Evolutionary conservation across 2,888 invertebrate species (phyloP), one percentile per base, ranked within the genome.

Genomic region (Unio pictorum): DNA sequence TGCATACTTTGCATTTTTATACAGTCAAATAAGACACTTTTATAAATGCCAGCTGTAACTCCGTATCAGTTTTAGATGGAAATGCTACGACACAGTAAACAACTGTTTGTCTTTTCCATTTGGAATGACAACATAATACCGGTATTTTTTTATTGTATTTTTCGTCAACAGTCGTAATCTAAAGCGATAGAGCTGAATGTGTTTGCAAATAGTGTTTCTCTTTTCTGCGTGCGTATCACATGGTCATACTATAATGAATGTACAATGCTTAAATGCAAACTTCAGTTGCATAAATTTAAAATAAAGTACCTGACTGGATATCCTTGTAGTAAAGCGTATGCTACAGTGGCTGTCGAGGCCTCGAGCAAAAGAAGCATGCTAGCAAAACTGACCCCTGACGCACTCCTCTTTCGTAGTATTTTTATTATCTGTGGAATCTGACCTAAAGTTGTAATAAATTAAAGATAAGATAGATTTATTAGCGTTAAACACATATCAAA

Each of bases 391-490:
- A 81, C 74, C 55, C 81, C 80, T n/a, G 76, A 74, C 0, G 76
- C 80, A 68, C 76, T 79, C 26, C 80, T 55, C 59, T 74, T 76
- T 11, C 76, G 67, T 15, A 81, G 70, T 60, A 81, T 74, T 67
- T 81, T 81, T 15, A 81, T 69, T 34, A 81, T 81, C 65, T 81
- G 81, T 59, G 80, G 81, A 58, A 81, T 67, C 56, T 80, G 80
- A 66, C 80, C 81, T 81, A 58, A 55, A 78, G 15, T 45, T 45
- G 45, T 45, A 45, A 45, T 45, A 45, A 3, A 45, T 45, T 45
- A 45, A n/a, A 34, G n/a, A 20, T 45, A 20, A 7, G 7, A 45
- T 45, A 0, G 7, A n/a, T 45, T 20, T 18, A 64, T n/a, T 20
- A 30, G 11, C 17, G 20, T 54, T n/a, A 1, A 30, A n/a, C 54